These are phyloP conservation scores for Arion vulgaris DNA, from an alignment of 1,140 invertebrate genomes.

Conservation along the genomic window DNA sequence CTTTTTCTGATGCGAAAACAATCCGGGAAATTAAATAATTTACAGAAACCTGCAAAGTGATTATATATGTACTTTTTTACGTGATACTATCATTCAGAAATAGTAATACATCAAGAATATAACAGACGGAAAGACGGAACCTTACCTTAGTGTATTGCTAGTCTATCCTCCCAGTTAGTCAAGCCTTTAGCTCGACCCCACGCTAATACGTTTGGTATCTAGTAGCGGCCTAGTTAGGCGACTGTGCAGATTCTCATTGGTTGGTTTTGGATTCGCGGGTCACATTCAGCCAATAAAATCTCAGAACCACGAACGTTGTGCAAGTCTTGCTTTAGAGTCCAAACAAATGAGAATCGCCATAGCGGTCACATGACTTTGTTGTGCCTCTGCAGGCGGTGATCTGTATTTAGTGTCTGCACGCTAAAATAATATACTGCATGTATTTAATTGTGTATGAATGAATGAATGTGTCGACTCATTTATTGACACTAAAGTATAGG, in stretches of 20 bases:
- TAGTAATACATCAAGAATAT: background rate
- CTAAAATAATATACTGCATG: too few species aligned
- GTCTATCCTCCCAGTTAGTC: background rate
- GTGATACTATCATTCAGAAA: background rate
- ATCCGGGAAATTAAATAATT: background rate
- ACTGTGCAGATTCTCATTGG: constrained; percentile 20
- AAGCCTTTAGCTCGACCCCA: constrained; percentile 23
- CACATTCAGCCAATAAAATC: constrained; percentile 10
- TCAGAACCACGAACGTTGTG: background rate
- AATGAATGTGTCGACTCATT: too few species aligned
- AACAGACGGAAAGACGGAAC: background rate
- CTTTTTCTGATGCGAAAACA: background rate
- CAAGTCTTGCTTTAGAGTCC: background rate
- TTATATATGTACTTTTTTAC: background rate
- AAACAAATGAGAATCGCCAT: background rate
- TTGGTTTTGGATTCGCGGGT: constrained; percentile 34
- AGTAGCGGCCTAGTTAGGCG: background rate
- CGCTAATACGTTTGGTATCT: constrained; percentile 35
- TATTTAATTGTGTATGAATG: too few species aligned
- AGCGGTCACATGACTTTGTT: constrained; percentile 1
- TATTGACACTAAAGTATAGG: too few species aligned
- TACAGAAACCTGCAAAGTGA: background rate
- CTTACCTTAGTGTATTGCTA: background rate
- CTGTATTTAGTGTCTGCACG: background rate
- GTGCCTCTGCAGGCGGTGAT: background rate